A percentile compares a stretch with the other conserved stretches of the same genome.
phyloP scores from a whole-genome alignment of 2,797 vertebrate species.

The Monodelphis domestica region DNA sequence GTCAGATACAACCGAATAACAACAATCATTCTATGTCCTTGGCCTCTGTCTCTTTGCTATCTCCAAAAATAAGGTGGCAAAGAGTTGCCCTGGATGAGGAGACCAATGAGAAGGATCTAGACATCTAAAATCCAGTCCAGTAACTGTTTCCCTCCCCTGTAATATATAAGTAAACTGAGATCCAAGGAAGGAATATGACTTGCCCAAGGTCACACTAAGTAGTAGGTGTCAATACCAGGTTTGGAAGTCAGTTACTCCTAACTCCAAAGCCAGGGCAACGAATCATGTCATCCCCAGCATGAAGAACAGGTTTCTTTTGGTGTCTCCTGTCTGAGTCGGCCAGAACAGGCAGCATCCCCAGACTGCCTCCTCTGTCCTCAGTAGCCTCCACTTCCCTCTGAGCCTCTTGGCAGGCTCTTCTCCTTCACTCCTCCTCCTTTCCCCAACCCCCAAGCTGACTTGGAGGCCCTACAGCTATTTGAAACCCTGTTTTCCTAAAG shows the following conservation, averaged over 20 bases:
- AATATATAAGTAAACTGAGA: neutral
- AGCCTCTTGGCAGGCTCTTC: neutral
- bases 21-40: neutral
- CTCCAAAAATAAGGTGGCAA: neutral
- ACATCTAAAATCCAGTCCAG: neutral
- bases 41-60: neutral
- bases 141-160: neutral
- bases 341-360: neutral
- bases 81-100: neutral
- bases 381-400: neutral
- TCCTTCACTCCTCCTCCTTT: neutral
- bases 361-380: neutral
- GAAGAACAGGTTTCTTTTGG: neutral
- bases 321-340: neutral
- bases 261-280: neutral
- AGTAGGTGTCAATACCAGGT: neutral
- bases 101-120: neutral
- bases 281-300: neutral
- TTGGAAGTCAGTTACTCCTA: neutral
- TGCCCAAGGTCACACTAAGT: neutral
- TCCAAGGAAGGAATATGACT: neutral
- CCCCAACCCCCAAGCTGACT: neutral
- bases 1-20: no score
- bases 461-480: conserved; percentile 20
- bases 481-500: conserved; percentile 35